A percentile compares a stretch with the other conserved stretches of the same genome.
Conservation (phyloP, 2,888 invertebrate genomes). For the Drosophila yooni region DNA sequence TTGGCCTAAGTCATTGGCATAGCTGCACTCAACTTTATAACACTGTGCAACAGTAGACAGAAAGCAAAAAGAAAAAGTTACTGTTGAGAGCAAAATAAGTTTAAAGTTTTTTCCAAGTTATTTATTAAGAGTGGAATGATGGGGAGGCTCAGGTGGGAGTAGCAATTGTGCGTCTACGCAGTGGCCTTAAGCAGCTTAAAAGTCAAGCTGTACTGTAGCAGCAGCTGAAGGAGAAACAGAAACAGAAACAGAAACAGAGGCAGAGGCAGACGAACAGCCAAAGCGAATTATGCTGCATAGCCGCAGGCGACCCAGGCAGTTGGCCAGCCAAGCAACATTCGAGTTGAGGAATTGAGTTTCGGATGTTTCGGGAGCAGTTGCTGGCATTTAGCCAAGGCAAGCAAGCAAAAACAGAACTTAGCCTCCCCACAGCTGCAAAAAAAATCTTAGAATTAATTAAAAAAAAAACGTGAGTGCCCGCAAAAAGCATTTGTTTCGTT, state of each 20-base stretch:
- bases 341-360: background rate
- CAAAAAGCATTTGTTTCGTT: background rate
- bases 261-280: conserved; percentile 29
- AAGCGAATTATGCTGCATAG: conserved; percentile 65
- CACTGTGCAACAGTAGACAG: background rate
- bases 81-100: background rate
- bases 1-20: background rate
- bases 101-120: background rate
- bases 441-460: background rate
- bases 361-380: conserved; percentile 8
- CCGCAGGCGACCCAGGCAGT: conserved; percentile 42
- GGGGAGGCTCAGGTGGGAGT: background rate
- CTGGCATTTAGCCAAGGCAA: conserved; percentile 52
- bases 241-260: background rate
- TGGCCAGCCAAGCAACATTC: conserved; percentile 30
- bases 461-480: too few relatives aligned
- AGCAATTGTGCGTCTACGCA: conserved; percentile 49
- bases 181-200: conserved; percentile 67
- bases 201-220: conserved; percentile 19
- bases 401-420: background rate
- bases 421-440: background rate
- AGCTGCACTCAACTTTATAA: background rate
- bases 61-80: background rate
- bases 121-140: background rate
- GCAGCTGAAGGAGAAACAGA: background rate